These are phyloP conservation scores for Calephelis perditalis DNA, from an alignment of 2,888 invertebrate genomes.

Conservation along the genomic window DNA sequence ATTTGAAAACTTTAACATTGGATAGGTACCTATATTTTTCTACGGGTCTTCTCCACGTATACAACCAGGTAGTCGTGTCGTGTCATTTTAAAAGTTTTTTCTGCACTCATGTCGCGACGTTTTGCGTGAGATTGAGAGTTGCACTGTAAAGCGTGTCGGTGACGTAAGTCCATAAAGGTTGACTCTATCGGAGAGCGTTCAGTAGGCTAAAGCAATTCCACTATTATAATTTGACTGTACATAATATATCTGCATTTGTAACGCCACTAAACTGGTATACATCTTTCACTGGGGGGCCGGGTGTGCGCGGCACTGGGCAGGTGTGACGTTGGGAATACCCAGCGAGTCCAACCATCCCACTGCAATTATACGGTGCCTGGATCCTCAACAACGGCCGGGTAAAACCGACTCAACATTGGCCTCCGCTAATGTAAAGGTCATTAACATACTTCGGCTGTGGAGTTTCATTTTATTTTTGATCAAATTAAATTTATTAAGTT, in stretches of 20 bases:
- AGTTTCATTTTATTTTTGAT: too few relatives aligned
- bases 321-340: conserved; percentile 55
- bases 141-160: background rate
- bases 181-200: too few relatives aligned
- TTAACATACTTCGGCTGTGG: background rate
- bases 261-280: background rate
- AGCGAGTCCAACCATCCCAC: conserved; percentile 32
- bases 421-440: conserved; percentile 6
- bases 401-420: conserved; percentile 10
- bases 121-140: too few relatives aligned
- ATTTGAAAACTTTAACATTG: too few relatives aligned
- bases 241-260: conserved; percentile 14
- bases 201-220: too few relatives aligned
- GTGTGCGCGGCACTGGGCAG: conserved; percentile 24
- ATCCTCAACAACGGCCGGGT: conserved; percentile 14
- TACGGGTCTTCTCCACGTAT: too few relatives aligned
- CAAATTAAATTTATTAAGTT: too few relatives aligned
- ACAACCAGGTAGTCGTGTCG: too few relatives aligned
- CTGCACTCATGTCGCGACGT: too few relatives aligned
- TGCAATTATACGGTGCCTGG: conserved; percentile 24
- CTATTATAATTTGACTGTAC: conserved; percentile 26
- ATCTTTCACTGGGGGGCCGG: conserved; percentile 52
- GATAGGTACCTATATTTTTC: too few relatives aligned
- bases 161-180: background rate
- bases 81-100: too few relatives aligned